Percentiles rank a stretch among this genome's conserved stretches.
These are phyloP conservation scores for Glyptemys insculpta DNA, from an alignment of 2,797 vertebrate species.

Conservation along the genomic window DNA sequence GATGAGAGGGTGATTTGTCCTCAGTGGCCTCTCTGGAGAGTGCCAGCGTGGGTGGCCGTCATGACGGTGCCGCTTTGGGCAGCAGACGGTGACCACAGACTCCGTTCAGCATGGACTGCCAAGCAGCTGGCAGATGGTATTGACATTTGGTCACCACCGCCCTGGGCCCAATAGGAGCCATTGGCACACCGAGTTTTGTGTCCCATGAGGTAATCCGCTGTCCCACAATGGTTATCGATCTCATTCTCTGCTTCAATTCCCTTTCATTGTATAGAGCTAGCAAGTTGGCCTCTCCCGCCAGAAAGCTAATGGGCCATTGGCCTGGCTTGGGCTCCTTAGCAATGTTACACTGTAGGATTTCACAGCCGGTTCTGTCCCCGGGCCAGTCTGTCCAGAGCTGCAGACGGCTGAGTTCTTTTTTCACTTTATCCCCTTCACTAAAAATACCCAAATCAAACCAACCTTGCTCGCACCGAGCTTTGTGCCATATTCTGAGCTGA, in stretches of 20 bases:
- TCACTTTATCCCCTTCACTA: neutral
- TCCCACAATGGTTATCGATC: accelerated
- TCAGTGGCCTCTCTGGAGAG: neutral
- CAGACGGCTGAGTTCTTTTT: accelerated
- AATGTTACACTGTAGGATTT: accelerated
- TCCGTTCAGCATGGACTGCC: neutral
- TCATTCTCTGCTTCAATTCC: neutral
- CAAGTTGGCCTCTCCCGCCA: neutral
- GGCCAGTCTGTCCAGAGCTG: accelerated
- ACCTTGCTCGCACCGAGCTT: accelerated
- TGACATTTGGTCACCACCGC: accelerated
- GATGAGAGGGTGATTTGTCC: neutral
- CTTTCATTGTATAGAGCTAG: accelerated
- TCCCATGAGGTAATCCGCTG: neutral
- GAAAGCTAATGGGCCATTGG: accelerated
- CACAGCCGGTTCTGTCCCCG: neutral
- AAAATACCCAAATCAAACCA: neutral
- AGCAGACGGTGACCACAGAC: neutral
- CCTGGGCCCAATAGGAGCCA: accelerated
- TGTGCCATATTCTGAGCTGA: neutral
- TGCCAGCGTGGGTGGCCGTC: too few relatives aligned
- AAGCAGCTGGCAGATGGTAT: neutral
- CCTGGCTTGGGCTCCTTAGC: accelerated
- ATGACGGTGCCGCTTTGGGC: neutral
- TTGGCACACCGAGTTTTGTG: accelerated